phyloP scores from a whole-genome alignment of 2,888 invertebrate species.

The Trachelus tabidus region DNA sequence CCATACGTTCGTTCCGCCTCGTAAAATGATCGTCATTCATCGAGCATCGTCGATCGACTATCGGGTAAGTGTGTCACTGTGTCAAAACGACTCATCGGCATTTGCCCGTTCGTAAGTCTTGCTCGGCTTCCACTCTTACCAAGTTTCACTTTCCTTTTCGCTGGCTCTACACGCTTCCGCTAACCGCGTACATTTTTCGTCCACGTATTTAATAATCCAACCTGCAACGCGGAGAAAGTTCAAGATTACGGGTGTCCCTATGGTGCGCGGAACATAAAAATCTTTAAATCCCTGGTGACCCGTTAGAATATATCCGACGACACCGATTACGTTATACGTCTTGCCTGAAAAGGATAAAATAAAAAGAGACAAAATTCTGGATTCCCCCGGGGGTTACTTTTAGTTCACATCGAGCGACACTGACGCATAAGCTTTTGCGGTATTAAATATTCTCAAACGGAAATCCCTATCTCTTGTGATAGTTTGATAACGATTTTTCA shows the following conservation, averaged over 20 bases:
- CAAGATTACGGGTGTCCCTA: not conserved
- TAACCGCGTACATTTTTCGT: slow-evolving; percentile 6
- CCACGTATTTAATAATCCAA: slow-evolving; percentile 3
- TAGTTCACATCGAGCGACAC: not conserved
- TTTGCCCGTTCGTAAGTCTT: slow-evolving; percentile 12
- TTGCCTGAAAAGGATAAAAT: not conserved
- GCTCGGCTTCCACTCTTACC: slow-evolving; percentile 15
- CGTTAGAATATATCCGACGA: not conserved
- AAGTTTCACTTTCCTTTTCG: slow-evolving; percentile 25
- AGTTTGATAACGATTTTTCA: not conserved
- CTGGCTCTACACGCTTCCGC: slow-evolving; percentile 1
- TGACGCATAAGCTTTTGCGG: not conserved
- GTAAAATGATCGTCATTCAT: not conserved
- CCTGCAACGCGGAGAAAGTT: slow-evolving; percentile 3
- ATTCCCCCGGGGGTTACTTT: not conserved
- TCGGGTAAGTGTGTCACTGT: slow-evolving; percentile 18
- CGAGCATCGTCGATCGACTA: not conserved
- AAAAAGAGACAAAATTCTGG: not conserved
- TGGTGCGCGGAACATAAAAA: not conserved
- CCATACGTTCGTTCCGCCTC: not conserved
- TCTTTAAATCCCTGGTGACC: not conserved
- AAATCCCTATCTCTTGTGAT: not conserved
- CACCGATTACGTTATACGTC: not conserved
- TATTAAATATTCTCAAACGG: not conserved
- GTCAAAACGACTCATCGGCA: slow-evolving; percentile 19